These are phyloP conservation scores for Phalacrocorax brasilianus DNA, from an alignment of 2,113 vertebrate species.

Conservation along the genomic window DNA sequence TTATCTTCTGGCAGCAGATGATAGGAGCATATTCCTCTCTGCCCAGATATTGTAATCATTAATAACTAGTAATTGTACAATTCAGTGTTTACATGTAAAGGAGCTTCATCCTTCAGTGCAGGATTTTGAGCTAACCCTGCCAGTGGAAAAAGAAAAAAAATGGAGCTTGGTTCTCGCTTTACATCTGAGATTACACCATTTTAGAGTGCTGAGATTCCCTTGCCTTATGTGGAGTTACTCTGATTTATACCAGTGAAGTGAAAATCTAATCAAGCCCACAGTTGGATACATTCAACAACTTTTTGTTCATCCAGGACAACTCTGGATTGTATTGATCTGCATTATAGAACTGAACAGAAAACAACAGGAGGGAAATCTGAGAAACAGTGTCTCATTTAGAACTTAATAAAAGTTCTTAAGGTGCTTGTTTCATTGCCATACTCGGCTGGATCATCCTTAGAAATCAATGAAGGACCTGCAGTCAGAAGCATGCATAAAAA, in stretches of 20 bases:
- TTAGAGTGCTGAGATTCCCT: not conserved
- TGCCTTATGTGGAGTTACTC: not conserved
- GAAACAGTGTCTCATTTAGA: conserved; percentile 17
- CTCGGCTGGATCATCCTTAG: not conserved
- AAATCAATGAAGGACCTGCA: not conserved
- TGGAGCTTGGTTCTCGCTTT: not conserved
- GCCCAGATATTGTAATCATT: not conserved
- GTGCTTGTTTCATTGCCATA: not conserved
- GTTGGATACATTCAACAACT: conserved; percentile 10
- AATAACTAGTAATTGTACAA: not conserved
- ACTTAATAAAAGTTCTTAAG: conserved; percentile 30
- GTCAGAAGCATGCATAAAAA: not conserved
- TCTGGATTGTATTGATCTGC: conserved; percentile 15
- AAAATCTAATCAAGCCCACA: conserved; percentile 51
- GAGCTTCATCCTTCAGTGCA: not conserved
- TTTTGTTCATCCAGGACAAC: conserved; percentile 6
- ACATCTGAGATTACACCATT: not conserved
- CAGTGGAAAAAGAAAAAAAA: not conserved
- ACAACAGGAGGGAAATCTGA: conserved; percentile 10
- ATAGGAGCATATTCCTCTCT: not conserved
- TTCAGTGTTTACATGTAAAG: not conserved
- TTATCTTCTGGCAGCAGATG: not conserved
- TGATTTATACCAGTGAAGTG: conserved; percentile 26
- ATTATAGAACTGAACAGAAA: conserved; percentile 24
- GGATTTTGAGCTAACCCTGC: not conserved